phyloP scores from a whole-genome alignment of 2,797 vertebrate genomes.

The Poecile montanus region DNA sequence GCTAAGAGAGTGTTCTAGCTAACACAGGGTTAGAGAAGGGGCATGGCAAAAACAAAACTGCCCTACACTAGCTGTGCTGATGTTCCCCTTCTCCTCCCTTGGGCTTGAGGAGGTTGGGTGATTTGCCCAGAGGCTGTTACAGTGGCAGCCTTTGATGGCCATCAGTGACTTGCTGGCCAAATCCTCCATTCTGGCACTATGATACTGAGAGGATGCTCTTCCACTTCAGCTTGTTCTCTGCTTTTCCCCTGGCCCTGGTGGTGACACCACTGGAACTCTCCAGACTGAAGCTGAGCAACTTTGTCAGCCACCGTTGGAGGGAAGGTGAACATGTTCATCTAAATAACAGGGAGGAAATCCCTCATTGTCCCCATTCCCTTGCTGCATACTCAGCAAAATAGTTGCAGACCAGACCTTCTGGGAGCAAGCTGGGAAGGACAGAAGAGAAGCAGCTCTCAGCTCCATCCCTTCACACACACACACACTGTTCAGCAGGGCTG shows the following conservation, averaged over 20 bases:
- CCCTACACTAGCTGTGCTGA: conserved; percentile 58
- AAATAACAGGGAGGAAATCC: neutral
- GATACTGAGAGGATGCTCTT: conserved; percentile 39
- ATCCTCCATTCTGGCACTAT: neutral
- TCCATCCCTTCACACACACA: neutral
- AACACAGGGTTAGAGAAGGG: neutral
- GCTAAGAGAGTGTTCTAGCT: neutral
- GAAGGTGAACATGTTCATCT: neutral
- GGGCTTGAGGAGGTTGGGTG: conserved; percentile 74
- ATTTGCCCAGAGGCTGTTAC: conserved; percentile 75
- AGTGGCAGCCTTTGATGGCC: conserved; percentile 72
- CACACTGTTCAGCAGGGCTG: neutral
- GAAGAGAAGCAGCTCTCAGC: neutral
- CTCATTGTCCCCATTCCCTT: neutral
- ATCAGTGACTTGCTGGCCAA: conserved; percentile 52
- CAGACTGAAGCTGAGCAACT: conserved; percentile 76
- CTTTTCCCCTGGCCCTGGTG: conserved; percentile 70
- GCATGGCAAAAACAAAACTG: neutral
- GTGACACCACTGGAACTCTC: conserved; percentile 76
- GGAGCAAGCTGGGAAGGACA: neutral
- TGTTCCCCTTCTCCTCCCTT: conserved; percentile 64
- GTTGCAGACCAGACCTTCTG: neutral
- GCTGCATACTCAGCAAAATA: neutral
- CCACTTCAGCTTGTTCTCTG: conserved; percentile 78
- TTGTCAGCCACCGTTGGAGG: conserved; percentile 71